Base-by-base conservation (phyloP, 1,140 invertebrate genomes). In the Acromyrmex heyeri region DNA sequence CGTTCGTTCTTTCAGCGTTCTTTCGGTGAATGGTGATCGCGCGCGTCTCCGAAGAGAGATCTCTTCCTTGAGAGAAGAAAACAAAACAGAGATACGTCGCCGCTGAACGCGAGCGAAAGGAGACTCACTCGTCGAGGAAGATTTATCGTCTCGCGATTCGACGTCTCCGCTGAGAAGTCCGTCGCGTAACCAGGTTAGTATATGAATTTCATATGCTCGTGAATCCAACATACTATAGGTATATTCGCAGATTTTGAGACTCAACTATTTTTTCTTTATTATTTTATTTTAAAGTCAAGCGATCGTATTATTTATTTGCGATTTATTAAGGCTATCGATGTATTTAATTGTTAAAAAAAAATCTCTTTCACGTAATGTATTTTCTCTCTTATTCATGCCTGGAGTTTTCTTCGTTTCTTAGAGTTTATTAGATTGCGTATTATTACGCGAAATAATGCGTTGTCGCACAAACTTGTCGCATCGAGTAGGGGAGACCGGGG, bases 91-190 rank as follows among this genome's bases (percentile, higher is more conserved):
- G 57, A 78, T 14, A 21, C 59, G 38, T 64, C 18, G 48, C 30
- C 78, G 78, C 57, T 69, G 48, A 69, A 55, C 64, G 64, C 78
- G 34, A 57, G 50, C 50, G 65, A 57, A 70, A 81, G 78, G 78
- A 81, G n/a, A 24, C 6, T 34, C 50, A n/a, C 65, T 81, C 78
- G 64, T 44, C 78, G 30, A 55, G 30, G 64, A 72, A 38, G 78
- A 81, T 81, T 81, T 81, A 70, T 81, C 34, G 50, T 57, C 78
- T 55, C 50, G 34, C 78, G 65, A 81, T 44, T 81, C 65, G 64
- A 65, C 65, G 21, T 70, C 30, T 12, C 18, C 27, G 27, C 18
- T 21, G 64, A 70, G 30, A 70, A 57, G 27, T 44, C 10, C 53
- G 18, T 44, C 64, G 0, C 10, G 24, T 18, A 38, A 21, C 16